phyloP scores from a whole-genome alignment of 2,888 invertebrate genomes.

The Acholoe squamosa region DNA sequence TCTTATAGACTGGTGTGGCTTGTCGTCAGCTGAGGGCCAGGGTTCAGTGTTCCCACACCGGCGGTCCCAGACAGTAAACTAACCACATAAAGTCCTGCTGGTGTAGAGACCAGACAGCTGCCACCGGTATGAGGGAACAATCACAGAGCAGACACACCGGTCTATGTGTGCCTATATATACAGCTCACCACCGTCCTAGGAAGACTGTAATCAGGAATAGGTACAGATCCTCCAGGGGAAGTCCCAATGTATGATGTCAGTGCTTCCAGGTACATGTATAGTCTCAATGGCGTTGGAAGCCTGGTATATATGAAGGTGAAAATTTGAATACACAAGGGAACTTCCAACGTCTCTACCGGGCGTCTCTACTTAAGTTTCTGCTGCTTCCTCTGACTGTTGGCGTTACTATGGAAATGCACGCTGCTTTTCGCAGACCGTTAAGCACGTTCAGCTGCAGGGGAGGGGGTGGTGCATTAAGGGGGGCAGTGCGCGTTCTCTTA shows the following conservation, averaged over 20 bases:
- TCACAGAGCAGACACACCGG: background rate
- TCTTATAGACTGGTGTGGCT: too few relatives aligned
- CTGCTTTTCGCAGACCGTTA: background rate
- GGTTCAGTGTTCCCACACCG: background rate
- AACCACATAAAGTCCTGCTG: background rate
- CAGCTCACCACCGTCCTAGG: too few relatives aligned
- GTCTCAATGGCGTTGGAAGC: too few relatives aligned
- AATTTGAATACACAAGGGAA: too few relatives aligned
- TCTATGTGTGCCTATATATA: background rate
- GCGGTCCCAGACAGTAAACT: background rate
- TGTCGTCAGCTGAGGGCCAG: too few relatives aligned
- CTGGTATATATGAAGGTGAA: too few relatives aligned
- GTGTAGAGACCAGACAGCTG: background rate
- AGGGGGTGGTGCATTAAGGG: background rate
- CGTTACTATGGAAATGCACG: slow-evolving; percentile 27
- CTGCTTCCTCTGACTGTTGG: background rate
- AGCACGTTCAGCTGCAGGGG: background rate
- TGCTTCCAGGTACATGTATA: too few relatives aligned
- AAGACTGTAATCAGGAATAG: too few relatives aligned
- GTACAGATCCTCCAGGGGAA: too few relatives aligned
- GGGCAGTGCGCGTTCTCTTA: background rate
- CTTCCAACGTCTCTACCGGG: too few relatives aligned
- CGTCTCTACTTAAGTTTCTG: too few relatives aligned
- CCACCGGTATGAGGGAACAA: background rate
- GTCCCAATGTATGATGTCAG: too few relatives aligned